phyloP scores from a whole-genome alignment of 2,797 vertebrate species.

The Psittacula echo region DNA sequence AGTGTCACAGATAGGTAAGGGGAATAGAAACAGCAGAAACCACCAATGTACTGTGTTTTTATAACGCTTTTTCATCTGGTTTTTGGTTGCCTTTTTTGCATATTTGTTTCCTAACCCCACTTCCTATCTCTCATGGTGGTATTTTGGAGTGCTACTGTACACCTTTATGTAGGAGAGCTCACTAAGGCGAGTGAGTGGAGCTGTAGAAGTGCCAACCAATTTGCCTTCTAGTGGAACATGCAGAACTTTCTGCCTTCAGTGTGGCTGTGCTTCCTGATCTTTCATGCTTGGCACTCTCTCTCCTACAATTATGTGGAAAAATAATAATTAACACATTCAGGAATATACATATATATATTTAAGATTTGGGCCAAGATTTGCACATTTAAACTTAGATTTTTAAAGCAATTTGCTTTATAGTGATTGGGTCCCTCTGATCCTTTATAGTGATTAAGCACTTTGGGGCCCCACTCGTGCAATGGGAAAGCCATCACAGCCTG shows the following conservation, averaged over 20 bases:
- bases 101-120: not conserved
- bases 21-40: not conserved
- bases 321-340: not conserved
- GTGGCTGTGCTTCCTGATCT: not conserved
- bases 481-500: not conserved
- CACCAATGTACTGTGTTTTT: not conserved
- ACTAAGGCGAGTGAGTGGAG: not conserved
- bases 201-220: not conserved
- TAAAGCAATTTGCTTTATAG: not conserved
- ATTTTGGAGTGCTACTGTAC: not conserved
- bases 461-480: accelerated
- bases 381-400: not conserved
- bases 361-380: not conserved
- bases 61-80: not conserved
- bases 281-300: not conserved
- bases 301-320: not conserved
- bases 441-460: not conserved
- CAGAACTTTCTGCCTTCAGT: not conserved
- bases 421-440: not conserved
- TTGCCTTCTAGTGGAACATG: not conserved
- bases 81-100: not conserved
- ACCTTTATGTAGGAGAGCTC: not conserved
- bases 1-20: not conserved
- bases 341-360: not conserved
- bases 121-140: not conserved